Evolutionary conservation across 1,140 invertebrate species (phyloP), one percentile per base, ranked within the genome.

Genomic region (Drosophila suzukii): DNA sequence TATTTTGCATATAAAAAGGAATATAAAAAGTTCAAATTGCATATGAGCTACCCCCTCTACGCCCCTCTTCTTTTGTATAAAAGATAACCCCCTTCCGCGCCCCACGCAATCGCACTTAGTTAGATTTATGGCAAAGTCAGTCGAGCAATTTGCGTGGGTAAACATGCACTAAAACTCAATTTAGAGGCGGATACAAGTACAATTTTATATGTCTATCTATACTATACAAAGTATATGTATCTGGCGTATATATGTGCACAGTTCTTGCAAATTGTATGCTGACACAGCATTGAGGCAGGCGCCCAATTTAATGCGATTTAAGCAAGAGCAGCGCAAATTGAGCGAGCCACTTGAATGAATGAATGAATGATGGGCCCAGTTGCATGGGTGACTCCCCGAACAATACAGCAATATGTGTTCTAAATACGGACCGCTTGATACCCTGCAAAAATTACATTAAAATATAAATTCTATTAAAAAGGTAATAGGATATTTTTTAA

Each of bases 121-220:
- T 86, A 82, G 83, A 86, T 86, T 88, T 86, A 86, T 86, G 83
- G 83, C 84, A 86, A 88, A 86, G 83, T 88, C 83, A 88, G 83
- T 86, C 83, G 75, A 86, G 84, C 84, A 88, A 88, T 88, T 88
- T 88, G 83, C 83, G 83, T 88, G 84, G 83, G 83, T 88, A 88
- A 88, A 88, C 84, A 88, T 88, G 84, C 83, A 88, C 83, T 88
- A 88, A 88, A 88, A 89, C 83, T 89, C 83, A 88, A 88, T 88
- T 88, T 88, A 88, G 83, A 88, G 68, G 72, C 83, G 74, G 78
- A 85, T 77, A 79, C 78, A 79, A 84, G 66, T 83, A 59, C 46
- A 44, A 65, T 70, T 57, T 57, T 66, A 63, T 47, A 53, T 62
- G 49, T 65, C 43, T 62, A 20, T 55, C 43, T 51, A 38, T 57